Conservation (phyloP, 2,113 vertebrate species). For the Geococcyx californianus region DNA sequence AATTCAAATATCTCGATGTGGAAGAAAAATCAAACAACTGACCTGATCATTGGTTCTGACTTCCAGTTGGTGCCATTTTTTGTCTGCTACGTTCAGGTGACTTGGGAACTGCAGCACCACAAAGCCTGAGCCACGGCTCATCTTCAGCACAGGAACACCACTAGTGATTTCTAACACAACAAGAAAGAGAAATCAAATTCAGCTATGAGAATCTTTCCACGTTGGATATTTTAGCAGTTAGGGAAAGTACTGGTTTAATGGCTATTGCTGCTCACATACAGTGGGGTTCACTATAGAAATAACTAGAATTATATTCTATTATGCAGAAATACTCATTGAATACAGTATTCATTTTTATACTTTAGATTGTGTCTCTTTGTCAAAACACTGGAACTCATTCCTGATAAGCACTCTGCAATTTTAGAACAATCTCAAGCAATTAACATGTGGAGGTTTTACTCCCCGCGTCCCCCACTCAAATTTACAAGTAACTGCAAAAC, state of each 20-base stretch:
- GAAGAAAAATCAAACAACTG: neutral
- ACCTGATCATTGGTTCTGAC: conserved; percentile 88
- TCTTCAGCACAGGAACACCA: conserved; percentile 85
- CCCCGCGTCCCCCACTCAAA: neutral
- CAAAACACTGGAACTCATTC: neutral
- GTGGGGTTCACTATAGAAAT: neutral
- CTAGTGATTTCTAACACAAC: conserved; percentile 77
- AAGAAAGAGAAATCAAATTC: neutral
- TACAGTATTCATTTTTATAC: neutral
- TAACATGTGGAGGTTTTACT: neutral
- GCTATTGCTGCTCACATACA: neutral
- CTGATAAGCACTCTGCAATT: neutral
- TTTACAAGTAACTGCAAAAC: neutral
- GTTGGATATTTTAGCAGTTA: neutral
- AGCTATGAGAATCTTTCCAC: neutral
- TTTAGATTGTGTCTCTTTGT: neutral
- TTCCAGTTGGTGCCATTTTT: conserved; percentile 87
- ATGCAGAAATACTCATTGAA: neutral
- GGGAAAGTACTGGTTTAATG: neutral
- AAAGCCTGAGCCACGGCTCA: conserved; percentile 84
- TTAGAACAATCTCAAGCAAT: neutral
- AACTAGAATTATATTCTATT: neutral
- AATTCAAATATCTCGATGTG: neutral
- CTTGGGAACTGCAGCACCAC: conserved; percentile 84
- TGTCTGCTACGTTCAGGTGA: conserved; percentile 86